Evolutionary conservation across 2,888 invertebrate genomes (phyloP).

Genomic region (Hymenopus coronatus): DNA sequence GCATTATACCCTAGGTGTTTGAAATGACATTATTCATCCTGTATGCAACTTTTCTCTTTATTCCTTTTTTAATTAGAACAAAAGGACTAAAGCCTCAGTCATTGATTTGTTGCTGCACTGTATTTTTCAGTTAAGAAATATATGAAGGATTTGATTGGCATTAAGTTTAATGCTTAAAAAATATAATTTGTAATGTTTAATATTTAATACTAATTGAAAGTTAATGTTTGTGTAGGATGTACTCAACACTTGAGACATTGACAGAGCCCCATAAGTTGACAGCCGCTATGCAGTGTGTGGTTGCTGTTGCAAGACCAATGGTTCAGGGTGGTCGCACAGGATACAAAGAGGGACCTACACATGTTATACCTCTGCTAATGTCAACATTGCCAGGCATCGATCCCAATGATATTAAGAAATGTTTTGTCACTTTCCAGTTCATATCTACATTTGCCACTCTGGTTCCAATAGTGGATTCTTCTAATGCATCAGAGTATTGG

Average conservation of each 20-base stretch:
- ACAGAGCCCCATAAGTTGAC: constrained; percentile 85
- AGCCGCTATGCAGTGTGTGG: constrained; percentile 67
- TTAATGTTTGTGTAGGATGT: constrained; percentile 53
- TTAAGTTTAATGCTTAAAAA: too few species aligned
- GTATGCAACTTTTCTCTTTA: too few species aligned
- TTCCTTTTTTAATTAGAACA: too few species aligned
- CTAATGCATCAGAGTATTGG: constrained; percentile 65
- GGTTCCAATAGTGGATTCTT: constrained; percentile 83
- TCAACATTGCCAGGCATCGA: constrained; percentile 85
- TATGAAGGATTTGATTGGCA: too few species aligned
- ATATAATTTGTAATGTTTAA: too few species aligned
- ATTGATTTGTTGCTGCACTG: too few species aligned
- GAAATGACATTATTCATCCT: too few species aligned
- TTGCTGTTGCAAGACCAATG: constrained; percentile 66
- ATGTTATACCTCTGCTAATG: constrained; percentile 77
- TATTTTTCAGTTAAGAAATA: too few species aligned
- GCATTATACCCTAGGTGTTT: too few species aligned
- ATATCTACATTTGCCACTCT: constrained; percentile 72
- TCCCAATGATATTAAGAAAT: constrained; percentile 79
- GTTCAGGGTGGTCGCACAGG: constrained; percentile 49
- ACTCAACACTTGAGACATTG: constrained; percentile 75
- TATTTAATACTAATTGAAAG: too few species aligned
- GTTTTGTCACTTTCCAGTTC: constrained; percentile 72
- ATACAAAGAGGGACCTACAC: constrained; percentile 74
- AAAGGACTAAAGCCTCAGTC: too few species aligned